Percentiles rank a stretch among this genome's conserved stretches.
phyloP scores from a whole-genome alignment of 2,113 vertebrate genomes.

The Hystrix brachyura region DNA sequence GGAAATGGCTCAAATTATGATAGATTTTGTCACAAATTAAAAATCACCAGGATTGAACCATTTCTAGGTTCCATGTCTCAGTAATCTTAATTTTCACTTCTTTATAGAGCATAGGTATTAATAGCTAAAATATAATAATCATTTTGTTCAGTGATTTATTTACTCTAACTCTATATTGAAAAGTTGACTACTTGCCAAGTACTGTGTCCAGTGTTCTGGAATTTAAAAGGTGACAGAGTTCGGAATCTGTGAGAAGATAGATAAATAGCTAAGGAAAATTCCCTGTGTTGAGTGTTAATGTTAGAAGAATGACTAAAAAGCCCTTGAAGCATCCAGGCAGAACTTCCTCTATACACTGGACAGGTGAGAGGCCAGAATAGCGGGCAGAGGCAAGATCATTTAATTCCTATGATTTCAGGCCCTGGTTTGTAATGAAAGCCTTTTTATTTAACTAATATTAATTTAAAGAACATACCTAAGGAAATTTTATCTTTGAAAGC shows the following conservation, averaged over 20 bases:
- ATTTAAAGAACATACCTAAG: constrained; percentile 7
- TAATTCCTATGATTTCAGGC: neutral
- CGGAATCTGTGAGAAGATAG: neutral
- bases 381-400: neutral
- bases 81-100: neutral
- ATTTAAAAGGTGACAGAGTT: neutral
- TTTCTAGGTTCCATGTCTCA: neutral
- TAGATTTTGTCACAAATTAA: neutral
- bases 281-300: neutral
- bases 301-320: neutral
- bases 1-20: neutral
- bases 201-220: neutral
- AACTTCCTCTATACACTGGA: fast-evolving
- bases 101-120: neutral
- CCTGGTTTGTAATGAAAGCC: neutral
- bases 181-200: neutral
- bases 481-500: neutral
- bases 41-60: neutral
- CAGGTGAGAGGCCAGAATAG: neutral
- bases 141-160: neutral
- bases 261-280: neutral
- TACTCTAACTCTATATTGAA: neutral
- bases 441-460: neutral
- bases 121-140: neutral
- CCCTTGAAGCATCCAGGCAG: neutral